Evolutionary conservation across 2,113 vertebrate species (phyloP).

Genomic region (Dicrurus megarhynchus): DNA sequence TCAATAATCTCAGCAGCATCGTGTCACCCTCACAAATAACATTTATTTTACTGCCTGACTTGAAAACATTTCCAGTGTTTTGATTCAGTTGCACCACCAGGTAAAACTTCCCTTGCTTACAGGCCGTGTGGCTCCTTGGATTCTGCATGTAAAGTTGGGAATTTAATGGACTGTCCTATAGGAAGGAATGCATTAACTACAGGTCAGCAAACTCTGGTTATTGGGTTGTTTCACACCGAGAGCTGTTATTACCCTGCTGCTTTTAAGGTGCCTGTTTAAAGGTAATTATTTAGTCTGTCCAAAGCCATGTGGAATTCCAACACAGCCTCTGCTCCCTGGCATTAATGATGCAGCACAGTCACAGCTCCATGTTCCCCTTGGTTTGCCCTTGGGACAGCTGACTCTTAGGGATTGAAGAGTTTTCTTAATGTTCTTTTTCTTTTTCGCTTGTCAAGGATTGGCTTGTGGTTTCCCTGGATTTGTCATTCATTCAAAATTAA

Average conservation of each 20-base stretch:
- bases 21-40: neutral
- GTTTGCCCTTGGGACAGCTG: neutral
- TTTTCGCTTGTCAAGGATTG: neutral
- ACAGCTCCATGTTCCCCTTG: neutral
- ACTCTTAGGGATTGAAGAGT: neutral
- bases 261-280: constrained; percentile 29
- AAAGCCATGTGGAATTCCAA: neutral
- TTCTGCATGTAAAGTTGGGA: neutral
- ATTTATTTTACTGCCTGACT: neutral
- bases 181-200: constrained; percentile 49
- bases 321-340: neutral
- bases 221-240: neutral
- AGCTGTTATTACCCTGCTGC: constrained; percentile 33
- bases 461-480: neutral
- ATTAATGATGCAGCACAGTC: neutral
- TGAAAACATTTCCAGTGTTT: neutral
- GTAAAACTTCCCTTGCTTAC: neutral
- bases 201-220: constrained; percentile 36
- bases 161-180: neutral
- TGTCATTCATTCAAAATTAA: neutral
- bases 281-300: neutral
- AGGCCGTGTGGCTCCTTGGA: neutral
- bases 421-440: neutral
- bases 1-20: neutral
- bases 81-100: neutral